Conservation (phyloP, 2,797 vertebrate species). For the Chelmon rostratus region DNA sequence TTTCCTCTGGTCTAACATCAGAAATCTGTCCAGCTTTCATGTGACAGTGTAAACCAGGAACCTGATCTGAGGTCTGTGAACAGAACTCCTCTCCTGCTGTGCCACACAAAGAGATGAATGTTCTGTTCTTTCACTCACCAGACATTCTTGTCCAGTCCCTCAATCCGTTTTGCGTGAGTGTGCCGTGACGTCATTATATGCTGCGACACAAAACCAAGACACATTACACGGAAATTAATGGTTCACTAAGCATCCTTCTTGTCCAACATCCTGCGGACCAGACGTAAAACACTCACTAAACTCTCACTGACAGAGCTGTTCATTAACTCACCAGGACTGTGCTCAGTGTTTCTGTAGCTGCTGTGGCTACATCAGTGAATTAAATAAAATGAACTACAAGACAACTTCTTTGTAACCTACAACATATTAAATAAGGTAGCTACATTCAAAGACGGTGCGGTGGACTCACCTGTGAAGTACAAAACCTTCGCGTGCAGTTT, state of each 20-base stretch:
- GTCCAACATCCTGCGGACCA: neutral
- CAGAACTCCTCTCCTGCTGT: neutral
- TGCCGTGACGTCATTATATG: constrained; percentile 84
- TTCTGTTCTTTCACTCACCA: constrained; percentile 88
- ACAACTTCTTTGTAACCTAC: neutral
- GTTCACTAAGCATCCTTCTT: accelerated
- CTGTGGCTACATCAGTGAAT: neutral
- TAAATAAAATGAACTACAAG: too few species aligned
- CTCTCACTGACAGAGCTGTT: neutral
- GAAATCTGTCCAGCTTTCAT: neutral
- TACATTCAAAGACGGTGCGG: neutral
- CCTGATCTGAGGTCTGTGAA: neutral
- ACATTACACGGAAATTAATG: neutral
- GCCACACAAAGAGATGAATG: neutral
- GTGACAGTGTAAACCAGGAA: neutral
- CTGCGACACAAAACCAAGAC: constrained; percentile 62
- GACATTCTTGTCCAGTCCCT: constrained; percentile 93
- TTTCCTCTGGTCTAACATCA: neutral
- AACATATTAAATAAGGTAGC: neutral
- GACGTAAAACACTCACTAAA: neutral
- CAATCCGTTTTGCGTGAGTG: constrained; percentile 91
- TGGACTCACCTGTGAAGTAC: constrained; percentile 86
- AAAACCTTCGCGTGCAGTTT: constrained; percentile 69
- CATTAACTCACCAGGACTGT: neutral
- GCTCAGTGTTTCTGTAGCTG: neutral